These are phyloP conservation scores for Notolepis coatsorum DNA, from an alignment of 2,797 vertebrate species.

Conservation along the genomic window DNA sequence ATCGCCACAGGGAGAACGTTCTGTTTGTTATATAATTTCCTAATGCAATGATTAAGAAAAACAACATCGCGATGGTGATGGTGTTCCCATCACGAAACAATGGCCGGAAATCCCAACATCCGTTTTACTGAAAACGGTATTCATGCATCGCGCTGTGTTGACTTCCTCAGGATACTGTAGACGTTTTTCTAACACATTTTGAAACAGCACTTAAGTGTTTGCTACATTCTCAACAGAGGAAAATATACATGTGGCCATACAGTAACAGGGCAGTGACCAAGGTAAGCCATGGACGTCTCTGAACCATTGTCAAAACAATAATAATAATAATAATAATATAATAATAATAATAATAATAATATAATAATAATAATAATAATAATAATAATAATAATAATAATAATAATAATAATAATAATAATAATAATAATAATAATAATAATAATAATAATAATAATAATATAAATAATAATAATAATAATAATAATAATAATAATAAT, in stretches of 20 bases:
- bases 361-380: too few relatives aligned
- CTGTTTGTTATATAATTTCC: slow-evolving; percentile 76
- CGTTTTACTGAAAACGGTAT: slow-evolving; percentile 75
- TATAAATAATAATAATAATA: too few relatives aligned
- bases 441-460: too few relatives aligned
- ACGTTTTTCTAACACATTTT: slow-evolving; percentile 72
- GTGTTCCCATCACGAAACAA: slow-evolving; percentile 81
- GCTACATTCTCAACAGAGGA: slow-evolving; percentile 11
- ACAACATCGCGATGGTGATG: slow-evolving; percentile 68
- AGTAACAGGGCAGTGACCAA: not conserved
- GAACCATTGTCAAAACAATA: too few relatives aligned
- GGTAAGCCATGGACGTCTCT: too few relatives aligned
- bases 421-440: too few relatives aligned
- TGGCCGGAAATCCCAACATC: slow-evolving; percentile 81
- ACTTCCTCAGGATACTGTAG: slow-evolving; percentile 73
- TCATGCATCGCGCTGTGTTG: slow-evolving; percentile 66
- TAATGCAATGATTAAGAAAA: slow-evolving; percentile 75
- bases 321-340: too few relatives aligned
- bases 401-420: too few relatives aligned
- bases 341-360: too few relatives aligned
- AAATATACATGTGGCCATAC: not conserved
- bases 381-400: too few relatives aligned
- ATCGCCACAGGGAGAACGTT: slow-evolving; percentile 64
- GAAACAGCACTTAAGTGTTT: slow-evolving; percentile 50
- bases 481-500: too few relatives aligned